A percentile compares a stretch with the other conserved stretches of the same genome.
These are phyloP conservation scores for Lasioglossum pauxillum DNA, from an alignment of 2,888 invertebrate genomes.

Conservation along the genomic window DNA sequence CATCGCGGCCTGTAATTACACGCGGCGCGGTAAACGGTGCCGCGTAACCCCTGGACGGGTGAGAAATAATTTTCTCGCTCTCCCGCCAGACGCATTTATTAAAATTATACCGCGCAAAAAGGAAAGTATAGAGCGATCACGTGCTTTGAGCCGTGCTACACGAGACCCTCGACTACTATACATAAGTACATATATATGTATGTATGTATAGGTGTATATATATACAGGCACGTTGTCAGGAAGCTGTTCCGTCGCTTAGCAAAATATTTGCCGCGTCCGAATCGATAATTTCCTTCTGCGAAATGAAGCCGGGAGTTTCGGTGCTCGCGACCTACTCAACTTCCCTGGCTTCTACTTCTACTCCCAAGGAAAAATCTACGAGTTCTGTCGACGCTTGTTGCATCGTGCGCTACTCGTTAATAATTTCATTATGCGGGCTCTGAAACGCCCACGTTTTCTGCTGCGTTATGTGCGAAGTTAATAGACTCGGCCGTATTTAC, in stretches of 20 bases:
- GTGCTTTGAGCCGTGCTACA: slow-evolving; percentile 7
- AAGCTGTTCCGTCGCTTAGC: neutral
- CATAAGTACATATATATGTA: neutral
- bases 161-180: neutral
- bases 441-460: neutral
- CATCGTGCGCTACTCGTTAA: neutral
- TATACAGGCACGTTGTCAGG: slow-evolving; percentile 13
- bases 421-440: neutral
- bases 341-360: neutral
- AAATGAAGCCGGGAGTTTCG: slow-evolving; percentile 14
- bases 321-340: neutral
- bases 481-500: neutral
- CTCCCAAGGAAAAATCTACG: neutral
- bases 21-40: slow-evolving; percentile 12
- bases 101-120: slow-evolving; percentile 30
- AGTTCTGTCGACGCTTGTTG: neutral
- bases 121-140: slow-evolving; percentile 22
- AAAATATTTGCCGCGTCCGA: slow-evolving; percentile 17
- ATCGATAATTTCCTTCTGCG: slow-evolving; percentile 20
- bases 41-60: slow-evolving; percentile 11
- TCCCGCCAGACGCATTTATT: slow-evolving; percentile 30
- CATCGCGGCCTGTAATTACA: slow-evolving; percentile 26
- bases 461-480: neutral
- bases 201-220: neutral
- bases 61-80: slow-evolving; percentile 37